Evolutionary conservation across 2,113 vertebrate species (phyloP).

Genomic region (Megaceryle maxima): DNA sequence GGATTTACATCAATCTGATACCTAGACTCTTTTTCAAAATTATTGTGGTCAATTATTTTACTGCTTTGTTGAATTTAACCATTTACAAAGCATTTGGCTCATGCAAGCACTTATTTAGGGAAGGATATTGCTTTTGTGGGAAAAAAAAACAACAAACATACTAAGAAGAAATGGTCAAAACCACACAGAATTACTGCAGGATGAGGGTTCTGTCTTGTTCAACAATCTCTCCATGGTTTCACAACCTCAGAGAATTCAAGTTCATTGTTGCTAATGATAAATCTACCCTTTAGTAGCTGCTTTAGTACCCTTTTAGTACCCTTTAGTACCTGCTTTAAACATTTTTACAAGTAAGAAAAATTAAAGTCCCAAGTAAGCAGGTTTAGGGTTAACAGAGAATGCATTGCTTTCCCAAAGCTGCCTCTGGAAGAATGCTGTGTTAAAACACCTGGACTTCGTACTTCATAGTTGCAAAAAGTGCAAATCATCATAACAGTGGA

Average conservation of each 20-base stretch:
- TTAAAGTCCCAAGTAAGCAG: neutral
- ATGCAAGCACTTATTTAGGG: neutral
- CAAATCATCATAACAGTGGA: neutral
- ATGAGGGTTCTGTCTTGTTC: neutral
- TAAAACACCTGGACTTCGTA: neutral
- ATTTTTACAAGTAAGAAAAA: neutral
- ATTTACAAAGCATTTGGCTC: constrained; percentile 7
- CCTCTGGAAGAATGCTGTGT: neutral
- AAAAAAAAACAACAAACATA: neutral
- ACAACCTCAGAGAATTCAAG: neutral
- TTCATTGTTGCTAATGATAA: neutral
- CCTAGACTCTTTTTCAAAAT: neutral
- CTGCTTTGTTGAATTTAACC: constrained; percentile 1
- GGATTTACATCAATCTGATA: neutral
- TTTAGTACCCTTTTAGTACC: too few species aligned
- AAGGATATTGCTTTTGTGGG: neutral
- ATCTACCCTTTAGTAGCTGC: neutral
- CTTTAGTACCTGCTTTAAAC: neutral
- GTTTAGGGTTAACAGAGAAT: neutral
- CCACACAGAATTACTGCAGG: neutral
- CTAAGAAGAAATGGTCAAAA: neutral
- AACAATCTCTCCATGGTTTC: neutral
- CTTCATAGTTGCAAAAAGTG: neutral
- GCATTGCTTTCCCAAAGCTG: neutral
- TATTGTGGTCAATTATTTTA: neutral